Base-by-base conservation (phyloP, 2,113 vertebrate genomes). In the Fulica atra region DNA sequence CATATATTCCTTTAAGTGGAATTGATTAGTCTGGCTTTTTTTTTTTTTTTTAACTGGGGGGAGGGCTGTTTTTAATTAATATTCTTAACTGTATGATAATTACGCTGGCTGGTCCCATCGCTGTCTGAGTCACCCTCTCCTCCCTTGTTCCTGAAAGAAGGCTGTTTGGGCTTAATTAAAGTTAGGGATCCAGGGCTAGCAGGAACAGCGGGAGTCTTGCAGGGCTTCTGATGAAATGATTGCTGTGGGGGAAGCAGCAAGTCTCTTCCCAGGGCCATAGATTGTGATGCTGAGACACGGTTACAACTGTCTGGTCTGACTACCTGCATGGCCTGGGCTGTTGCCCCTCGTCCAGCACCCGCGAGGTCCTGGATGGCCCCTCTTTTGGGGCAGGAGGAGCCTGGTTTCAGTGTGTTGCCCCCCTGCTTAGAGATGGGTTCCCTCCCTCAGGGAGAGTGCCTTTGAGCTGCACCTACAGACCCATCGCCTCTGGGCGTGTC, bases 131-230 rank as follows among this genome's bases (percentile, higher is more conserved):
- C 89, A 93, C 91, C 96, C 78, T 89, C 79, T 90, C 88, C 88
- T 92, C 83, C 81, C 51, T 79, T 54, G 21, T 73, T 89, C 73
- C 85, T 94, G 78, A 1, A 0, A 78, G 84, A 72, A 90, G 46
- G 84, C 88, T 86, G 83, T 63, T 88, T 86, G 95, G 92, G 85
- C 95, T 97, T 97, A 94, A 95, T 96, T 97, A 94, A 92, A 97
- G 89, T 92, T 81, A 65, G 81, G 86, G 89, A 92, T 94, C 81
- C 54, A 64, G 81, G 92, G 95, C 94, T 96, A 84, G 83, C 15
- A 9, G 89, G 93, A 95, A 50, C 95, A 95, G 95, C 72, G 2
- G 86, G 93, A 92, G 83, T n/a, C 77, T 60, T 89, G 90, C 77
- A 92, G 86, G 83, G 93, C 42, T 94, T 72, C 79, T 73, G 81